Evolutionary conservation across 2,797 vertebrate species (phyloP), one percentile per base, ranked within the genome.

Genomic region (Ciconia nigra): DNA sequence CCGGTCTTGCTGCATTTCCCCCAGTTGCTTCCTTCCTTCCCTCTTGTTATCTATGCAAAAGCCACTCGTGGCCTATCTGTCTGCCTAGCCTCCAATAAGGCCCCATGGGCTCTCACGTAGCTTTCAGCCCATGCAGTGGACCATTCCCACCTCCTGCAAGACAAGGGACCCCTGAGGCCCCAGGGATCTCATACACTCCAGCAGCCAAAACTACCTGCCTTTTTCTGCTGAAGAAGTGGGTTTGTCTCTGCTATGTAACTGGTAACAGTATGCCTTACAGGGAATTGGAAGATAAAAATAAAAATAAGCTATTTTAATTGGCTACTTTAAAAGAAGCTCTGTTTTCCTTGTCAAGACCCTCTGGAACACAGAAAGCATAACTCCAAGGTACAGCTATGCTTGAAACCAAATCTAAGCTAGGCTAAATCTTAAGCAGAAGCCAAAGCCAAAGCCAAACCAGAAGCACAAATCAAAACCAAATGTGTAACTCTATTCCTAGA

Each of bases 401-500:
- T 85, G 84, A 94, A 97, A 85, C 42, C 82, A 93, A 95, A 39
- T 39, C 37, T 39, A 96, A 76, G 42, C 25, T 31, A 74, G 35
- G 41, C 76, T 82, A 77, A 89, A 78, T 70, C 35, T 94, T 81
- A 78, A 80, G 67, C 63, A 90, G 57, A 90, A 90, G 14, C 39
- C 57, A 63, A 83, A 70, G 54, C 54, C 42, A 83, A 58, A 86
- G 58, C 58, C 44, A 95, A 93, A 93, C 67, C 81, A 93, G 84
- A 89, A 89, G 57, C 44, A 78, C 65, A 94, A 95, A 96, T 96
- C 35, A 89, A 85, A 96, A 92, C 39, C 94, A 87, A 74, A 91
- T 93, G 83, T 74, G 51, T 78, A 81, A 79, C 15, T 62, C 55
- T 78, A 71, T 95, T 94, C 94, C 90, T 97, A 96, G 97, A 97